phyloP scores from a whole-genome alignment of 2,888 invertebrate genomes.

The Leptopilina drosophilae region DNA sequence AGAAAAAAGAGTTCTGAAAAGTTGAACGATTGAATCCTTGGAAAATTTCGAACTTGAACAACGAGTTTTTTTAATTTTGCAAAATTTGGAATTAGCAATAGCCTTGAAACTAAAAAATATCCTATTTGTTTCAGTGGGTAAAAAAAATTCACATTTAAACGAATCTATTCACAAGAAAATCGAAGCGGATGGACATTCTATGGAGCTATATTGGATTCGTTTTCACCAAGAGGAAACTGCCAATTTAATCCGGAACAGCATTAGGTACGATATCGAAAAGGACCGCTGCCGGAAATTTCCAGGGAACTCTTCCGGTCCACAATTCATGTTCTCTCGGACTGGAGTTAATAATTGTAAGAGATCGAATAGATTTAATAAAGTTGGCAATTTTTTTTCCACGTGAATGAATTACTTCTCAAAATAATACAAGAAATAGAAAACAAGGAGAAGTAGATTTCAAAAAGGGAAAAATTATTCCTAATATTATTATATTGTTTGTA shows the following conservation, averaged over 20 bases:
- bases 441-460: too few relatives aligned
- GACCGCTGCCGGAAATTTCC: conserved; percentile 54
- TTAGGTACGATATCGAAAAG: conserved; percentile 55
- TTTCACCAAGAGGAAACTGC: conserved; percentile 44
- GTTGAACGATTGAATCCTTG: not conserved
- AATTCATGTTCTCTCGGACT: conserved; percentile 47
- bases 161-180: conserved; percentile 2
- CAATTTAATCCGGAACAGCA: conserved; percentile 55
- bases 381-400: not conserved
- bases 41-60: too few relatives aligned
- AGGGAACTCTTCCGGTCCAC: conserved; percentile 55
- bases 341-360: not conserved
- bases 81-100: too few relatives aligned
- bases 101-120: too few relatives aligned
- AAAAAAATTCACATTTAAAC: not conserved
- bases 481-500: too few relatives aligned
- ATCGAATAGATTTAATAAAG: not conserved
- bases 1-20: conserved; percentile 3
- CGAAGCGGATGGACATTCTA: not conserved
- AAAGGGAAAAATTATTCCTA: too few relatives aligned
- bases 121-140: too few relatives aligned
- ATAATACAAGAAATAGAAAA: too few relatives aligned
- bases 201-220: conserved; percentile 4
- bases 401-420: not conserved
- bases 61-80: too few relatives aligned